Evolutionary conservation across 35 echinoderm and acorn worm species (phyloP), one percentile per base, ranked within the genome.

Genomic region (Apostichopus japonicus): DNA sequence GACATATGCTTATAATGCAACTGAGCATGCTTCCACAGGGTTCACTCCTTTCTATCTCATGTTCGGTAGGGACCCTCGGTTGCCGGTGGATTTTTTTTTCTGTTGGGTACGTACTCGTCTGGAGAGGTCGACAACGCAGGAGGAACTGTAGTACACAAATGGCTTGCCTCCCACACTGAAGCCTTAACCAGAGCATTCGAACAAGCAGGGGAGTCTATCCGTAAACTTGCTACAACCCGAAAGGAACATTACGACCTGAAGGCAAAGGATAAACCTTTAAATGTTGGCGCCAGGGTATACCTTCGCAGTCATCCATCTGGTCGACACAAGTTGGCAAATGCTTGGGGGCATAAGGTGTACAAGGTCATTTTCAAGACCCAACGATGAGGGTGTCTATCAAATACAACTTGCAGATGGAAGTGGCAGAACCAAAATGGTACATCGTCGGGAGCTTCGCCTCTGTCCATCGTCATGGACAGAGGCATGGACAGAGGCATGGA

Each of bases 51-150:
- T n/a, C n/a, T n/a, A n/a, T n/a, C n/a, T n/a, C n/a, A n/a, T n/a
- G n/a, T n/a, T n/a, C n/a, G n/a, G n/a, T n/a, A n/a, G n/a, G n/a
- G n/a, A 86, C 73, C 82, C 92, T 24, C 13, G 61, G 5, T 59
- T 93, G 6, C 92, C 92, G 76, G 63, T 90, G 15, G 83, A 90
- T 59, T 24, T 79, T 86, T 92, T 53, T 56, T 93, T 2, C 24
- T 93, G 53, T 21, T 93, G 23, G 84, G 72, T 8, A 19, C 15
- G 1, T 10, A 72, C 44, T 13, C 15, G 19, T 17, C 25, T 70
- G 21, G n/a, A 5, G 0, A 58, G 19, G 51, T 87, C 23, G 56
- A 57, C 14, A 24, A 23, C 24, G 1, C 4, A 5, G 13, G 4
- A 17, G 54, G 8, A 23, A 75, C 13, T n/a, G 15, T 4, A 6